Percentiles rank a stretch among this genome's conserved stretches.
Conservation (phyloP, 2,888 invertebrate genomes). For the Lumbricus terrestris region DNA sequence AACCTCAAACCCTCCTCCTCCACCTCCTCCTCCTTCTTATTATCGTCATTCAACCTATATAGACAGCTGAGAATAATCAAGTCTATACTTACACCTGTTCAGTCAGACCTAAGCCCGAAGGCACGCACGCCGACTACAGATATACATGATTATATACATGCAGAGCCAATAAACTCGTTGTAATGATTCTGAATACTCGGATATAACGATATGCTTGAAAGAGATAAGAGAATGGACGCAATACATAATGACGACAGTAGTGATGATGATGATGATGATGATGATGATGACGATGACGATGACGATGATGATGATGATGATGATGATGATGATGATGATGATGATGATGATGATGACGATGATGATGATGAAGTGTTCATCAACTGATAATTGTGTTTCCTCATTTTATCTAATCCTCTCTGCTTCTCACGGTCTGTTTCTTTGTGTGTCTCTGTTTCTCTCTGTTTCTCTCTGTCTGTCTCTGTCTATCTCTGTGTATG, state of each 20-base stretch:
- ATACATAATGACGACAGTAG: neutral
- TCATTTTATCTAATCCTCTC: too few relatives aligned
- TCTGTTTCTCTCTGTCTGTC: too few relatives aligned
- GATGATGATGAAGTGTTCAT: neutral
- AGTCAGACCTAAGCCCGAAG: neutral
- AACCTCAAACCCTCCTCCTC: too few relatives aligned
- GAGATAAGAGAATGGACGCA: neutral
- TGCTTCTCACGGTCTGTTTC: too few relatives aligned
- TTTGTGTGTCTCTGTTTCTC: too few relatives aligned
- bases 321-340: neutral
- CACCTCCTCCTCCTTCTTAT: too few relatives aligned
- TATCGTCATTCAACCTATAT: too few relatives aligned
- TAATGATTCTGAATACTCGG: neutral
- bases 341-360: neutral
- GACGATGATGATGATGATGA: neutral
- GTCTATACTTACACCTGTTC: neutral
- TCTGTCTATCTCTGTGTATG: too few relatives aligned
- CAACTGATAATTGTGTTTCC: too few relatives aligned
- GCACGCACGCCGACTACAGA: neutral
- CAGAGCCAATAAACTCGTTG: neutral
- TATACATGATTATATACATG: too few relatives aligned
- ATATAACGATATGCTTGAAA: neutral
- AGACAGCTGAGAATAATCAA: too few relatives aligned
- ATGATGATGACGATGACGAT: neutral
- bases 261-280: slow-evolving; percentile 11